Evolutionary conservation across 2,113 vertebrate genomes (phyloP).

Genomic region (Jacana jacana): DNA sequence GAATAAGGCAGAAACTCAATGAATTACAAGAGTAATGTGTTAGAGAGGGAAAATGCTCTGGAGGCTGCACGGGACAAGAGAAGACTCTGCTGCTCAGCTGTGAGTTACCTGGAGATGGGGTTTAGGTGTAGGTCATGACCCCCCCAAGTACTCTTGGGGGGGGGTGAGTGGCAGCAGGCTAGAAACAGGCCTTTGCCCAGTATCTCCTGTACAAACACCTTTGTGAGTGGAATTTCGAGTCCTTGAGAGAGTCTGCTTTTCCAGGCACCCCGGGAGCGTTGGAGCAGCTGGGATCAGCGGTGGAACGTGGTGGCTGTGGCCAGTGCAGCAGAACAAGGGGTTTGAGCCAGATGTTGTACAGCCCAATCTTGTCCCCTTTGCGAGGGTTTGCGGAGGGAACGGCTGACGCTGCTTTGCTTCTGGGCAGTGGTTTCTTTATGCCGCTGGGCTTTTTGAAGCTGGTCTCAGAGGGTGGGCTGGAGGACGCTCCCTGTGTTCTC

Average conservation of each 20-base stretch:
- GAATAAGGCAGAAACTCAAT: neutral
- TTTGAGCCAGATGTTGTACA: neutral
- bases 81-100: neutral
- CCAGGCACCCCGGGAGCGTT: neutral
- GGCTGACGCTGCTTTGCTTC: neutral
- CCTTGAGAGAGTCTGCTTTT: neutral
- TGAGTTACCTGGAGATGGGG: neutral
- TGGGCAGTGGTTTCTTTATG: neutral
- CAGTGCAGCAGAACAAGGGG: rapidly evolving
- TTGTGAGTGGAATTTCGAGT: neutral
- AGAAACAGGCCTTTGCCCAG: neutral
- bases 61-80: neutral
- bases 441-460: neutral
- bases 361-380: neutral
- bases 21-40: neutral
- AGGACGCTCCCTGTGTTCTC: neutral
- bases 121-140: neutral
- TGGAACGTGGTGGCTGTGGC: neutral
- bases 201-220: neutral
- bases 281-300: neutral
- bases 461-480: neutral
- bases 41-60: neutral
- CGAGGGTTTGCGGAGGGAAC: neutral
- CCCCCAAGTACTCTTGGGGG: neutral
- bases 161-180: neutral